phyloP scores from a whole-genome alignment of 2,888 invertebrate species.

The Caenorhabditis wallacei region DNA sequence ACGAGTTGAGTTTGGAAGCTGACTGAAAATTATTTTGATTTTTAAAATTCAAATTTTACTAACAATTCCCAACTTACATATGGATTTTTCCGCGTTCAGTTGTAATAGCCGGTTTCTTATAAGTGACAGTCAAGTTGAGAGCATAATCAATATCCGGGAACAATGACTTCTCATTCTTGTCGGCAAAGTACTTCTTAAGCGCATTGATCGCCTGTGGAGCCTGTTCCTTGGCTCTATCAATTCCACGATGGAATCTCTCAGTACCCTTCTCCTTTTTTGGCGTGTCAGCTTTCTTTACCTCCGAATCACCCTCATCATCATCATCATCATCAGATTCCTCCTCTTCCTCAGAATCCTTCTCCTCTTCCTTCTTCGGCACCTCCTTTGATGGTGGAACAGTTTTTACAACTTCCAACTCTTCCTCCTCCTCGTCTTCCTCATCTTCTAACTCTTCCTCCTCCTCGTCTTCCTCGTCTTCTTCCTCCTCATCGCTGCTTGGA shows the following conservation, averaged over 20 bases:
- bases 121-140: constrained; percentile 70
- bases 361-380: constrained; percentile 21
- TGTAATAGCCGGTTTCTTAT: constrained; percentile 74
- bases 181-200: constrained; percentile 68
- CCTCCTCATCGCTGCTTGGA: constrained; percentile 30
- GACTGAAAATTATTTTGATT: constrained; percentile 67
- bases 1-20: constrained; percentile 72
- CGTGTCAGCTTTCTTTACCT: constrained; percentile 7
- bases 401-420: constrained; percentile 36
- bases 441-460: constrained; percentile 14
- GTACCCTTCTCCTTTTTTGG: constrained; percentile 3
- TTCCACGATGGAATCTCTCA: not conserved
- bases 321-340: constrained; percentile 9
- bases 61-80: constrained; percentile 65
- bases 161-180: constrained; percentile 71
- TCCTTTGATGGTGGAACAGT: constrained; percentile 11
- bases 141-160: constrained; percentile 78
- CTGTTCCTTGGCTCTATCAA: constrained; percentile 50
- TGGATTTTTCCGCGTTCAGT: constrained; percentile 53
- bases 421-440: constrained; percentile 38
- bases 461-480: constrained; percentile 12
- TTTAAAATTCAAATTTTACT: too few relatives aligned
- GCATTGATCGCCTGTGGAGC: constrained; percentile 67
- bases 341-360: constrained; percentile 13
- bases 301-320: not conserved